Percentiles rank a stretch among this genome's conserved stretches.
phyloP scores from a whole-genome alignment of 2,113 vertebrate genomes.

The Cochlearius cochlearius region DNA sequence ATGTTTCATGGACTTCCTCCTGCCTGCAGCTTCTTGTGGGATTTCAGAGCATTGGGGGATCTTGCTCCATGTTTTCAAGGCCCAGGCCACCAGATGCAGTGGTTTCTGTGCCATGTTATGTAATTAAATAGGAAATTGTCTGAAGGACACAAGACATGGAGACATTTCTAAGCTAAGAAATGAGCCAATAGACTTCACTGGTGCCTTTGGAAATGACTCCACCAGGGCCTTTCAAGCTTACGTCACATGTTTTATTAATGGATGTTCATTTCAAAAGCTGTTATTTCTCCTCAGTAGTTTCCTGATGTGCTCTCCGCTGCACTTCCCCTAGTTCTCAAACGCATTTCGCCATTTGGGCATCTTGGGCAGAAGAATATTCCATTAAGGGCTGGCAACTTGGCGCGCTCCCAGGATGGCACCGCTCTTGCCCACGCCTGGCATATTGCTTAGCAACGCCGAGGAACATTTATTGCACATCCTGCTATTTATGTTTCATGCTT shows the following conservation, averaged over 20 bases:
- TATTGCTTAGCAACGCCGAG: background rate
- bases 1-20: background rate
- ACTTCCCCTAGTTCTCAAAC: background rate
- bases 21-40: background rate
- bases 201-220: background rate
- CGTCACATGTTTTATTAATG: background rate
- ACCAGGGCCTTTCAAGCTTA: background rate
- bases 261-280: background rate
- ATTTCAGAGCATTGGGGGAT: background rate
- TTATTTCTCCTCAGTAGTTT: background rate
- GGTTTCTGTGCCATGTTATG: background rate
- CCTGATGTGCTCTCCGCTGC: background rate
- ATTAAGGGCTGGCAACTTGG: background rate
- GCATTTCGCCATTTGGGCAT: background rate
- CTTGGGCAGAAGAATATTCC: background rate
- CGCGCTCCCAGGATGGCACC: background rate
- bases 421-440: background rate
- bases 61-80: background rate
- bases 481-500: constrained; percentile 46
- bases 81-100: background rate
- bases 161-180: background rate
- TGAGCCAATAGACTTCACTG: background rate
- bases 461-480: background rate
- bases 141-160: background rate
- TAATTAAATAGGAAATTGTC: background rate